These are phyloP conservation scores for Natrix natrix DNA, from an alignment of 2,797 vertebrate species.

Conservation along the genomic window DNA sequence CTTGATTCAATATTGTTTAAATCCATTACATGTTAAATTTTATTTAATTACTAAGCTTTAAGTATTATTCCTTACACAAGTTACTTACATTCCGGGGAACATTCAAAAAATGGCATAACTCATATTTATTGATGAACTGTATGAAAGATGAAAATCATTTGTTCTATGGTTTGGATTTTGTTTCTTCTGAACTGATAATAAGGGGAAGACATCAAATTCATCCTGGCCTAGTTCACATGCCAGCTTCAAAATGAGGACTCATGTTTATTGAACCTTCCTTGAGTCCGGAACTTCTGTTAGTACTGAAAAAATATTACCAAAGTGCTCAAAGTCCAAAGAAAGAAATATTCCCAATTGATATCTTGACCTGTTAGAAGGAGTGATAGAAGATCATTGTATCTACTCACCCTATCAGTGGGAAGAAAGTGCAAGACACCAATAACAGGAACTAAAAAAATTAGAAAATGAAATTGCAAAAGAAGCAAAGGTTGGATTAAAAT, in stretches of 20 bases:
- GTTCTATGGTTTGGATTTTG: neutral
- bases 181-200: neutral
- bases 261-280: neutral
- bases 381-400: neutral
- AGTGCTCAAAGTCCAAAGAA: neutral
- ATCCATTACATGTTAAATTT: neutral
- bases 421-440: neutral
- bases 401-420: too few species aligned
- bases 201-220: neutral
- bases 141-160: neutral
- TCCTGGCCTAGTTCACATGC: neutral
- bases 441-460: neutral
- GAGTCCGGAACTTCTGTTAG: neutral
- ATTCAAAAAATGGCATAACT: neutral
- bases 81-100: neutral
- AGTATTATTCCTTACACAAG: neutral
- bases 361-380: neutral
- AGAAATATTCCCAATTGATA: neutral
- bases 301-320: neutral
- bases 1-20: neutral
- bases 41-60: neutral
- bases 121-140: neutral
- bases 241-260: neutral
- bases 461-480: neutral
- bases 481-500: neutral